phyloP scores from a whole-genome alignment of 2,888 invertebrate genomes.

The Alitta virens region DNA sequence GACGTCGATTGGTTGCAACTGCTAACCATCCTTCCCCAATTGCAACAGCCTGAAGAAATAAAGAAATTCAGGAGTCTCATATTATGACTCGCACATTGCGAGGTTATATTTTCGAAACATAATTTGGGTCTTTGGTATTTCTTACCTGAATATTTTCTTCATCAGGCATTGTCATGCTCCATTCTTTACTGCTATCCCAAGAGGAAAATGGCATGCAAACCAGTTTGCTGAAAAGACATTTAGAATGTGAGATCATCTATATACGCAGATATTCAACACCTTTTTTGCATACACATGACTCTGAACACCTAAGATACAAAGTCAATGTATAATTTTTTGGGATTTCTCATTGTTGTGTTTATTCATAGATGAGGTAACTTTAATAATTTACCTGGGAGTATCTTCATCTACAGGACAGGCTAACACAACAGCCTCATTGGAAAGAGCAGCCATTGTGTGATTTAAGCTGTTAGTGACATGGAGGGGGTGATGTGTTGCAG shows the following conservation, averaged over 20 bases:
- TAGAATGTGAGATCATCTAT: neutral
- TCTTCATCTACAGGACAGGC: conserved; percentile 62
- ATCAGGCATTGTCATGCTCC: conserved; percentile 76
- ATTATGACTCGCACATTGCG: neutral
- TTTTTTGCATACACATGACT: neutral
- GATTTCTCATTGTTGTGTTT: no score
- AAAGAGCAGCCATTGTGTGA: conserved; percentile 85
- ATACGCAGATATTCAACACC: neutral
- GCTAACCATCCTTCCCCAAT: conserved; percentile 72
- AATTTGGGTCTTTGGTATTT: neutral
- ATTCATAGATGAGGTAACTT: no score
- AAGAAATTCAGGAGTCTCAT: neutral
- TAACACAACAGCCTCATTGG: conserved; percentile 74
- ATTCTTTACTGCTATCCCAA: conserved; percentile 74
- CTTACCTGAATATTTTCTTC: conserved; percentile 73
- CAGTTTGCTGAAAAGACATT: conserved; percentile 63
- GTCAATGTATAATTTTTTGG: neutral
- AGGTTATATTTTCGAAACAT: neutral
- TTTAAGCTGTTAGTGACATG: conserved; percentile 81
- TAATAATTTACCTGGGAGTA: conserved; percentile 65
- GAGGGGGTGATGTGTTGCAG: conserved; percentile 82
- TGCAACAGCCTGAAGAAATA: conserved; percentile 59
- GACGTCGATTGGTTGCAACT: conserved; percentile 72
- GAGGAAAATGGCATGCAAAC: conserved; percentile 73
- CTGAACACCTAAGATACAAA: neutral